These are phyloP conservation scores for Coregonus ussuriensis DNA, from an alignment of 2,797 vertebrate genomes.

Conservation along the genomic window DNA sequence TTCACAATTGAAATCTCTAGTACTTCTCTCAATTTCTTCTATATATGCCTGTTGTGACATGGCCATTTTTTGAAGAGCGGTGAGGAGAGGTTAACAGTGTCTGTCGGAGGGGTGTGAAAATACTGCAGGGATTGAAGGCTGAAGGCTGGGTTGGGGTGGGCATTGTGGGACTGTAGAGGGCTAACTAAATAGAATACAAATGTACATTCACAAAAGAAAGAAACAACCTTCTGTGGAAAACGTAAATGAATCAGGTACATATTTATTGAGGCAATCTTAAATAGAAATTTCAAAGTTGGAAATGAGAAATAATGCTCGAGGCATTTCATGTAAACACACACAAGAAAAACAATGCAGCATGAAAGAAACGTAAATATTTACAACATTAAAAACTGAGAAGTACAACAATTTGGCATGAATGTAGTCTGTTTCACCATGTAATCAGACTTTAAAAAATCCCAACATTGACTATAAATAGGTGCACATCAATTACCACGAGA, in stretches of 20 bases:
- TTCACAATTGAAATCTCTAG: not conserved
- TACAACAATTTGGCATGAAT: not conserved
- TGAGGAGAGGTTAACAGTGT: not conserved
- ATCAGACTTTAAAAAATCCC: not conserved
- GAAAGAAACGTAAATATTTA: not conserved
- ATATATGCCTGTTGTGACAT: not conserved
- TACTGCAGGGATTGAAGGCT: not conserved
- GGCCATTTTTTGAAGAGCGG: not conserved
- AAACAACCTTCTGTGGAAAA: too few species aligned
- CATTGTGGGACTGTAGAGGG: not conserved
- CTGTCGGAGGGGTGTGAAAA: not conserved
- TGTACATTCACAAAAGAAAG: not conserved
- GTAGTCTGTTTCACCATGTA: not conserved
- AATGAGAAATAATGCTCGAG: not conserved
- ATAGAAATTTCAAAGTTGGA: not conserved
- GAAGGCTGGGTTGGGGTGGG: not conserved
- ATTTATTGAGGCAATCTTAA: conserved; percentile 3
- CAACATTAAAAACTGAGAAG: conserved; percentile 2
- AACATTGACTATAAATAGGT: not conserved
- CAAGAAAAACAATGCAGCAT: not conserved
- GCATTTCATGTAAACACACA: not conserved
- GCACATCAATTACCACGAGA: not conserved
- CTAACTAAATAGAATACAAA: not conserved
- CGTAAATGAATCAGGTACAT: not conserved
- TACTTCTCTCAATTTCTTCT: not conserved